Conservation (phyloP, 2,797 vertebrate species). For the Gobionotothen gibberifrons region DNA sequence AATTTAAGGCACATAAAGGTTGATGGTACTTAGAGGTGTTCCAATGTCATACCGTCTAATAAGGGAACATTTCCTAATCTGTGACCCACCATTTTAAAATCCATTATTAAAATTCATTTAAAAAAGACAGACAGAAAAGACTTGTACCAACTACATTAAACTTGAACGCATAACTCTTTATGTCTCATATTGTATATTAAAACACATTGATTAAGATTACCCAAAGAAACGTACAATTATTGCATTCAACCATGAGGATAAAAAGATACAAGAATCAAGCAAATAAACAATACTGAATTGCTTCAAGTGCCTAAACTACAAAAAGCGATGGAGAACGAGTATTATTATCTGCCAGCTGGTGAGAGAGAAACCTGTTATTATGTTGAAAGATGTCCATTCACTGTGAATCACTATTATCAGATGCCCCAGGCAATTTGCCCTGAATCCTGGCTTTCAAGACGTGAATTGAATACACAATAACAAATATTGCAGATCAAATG, state of each 20-base stretch:
- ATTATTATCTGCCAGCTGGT: slow-evolving; percentile 43
- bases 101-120: neutral
- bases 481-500: slow-evolving; percentile 20
- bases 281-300: neutral
- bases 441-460: slow-evolving; percentile 24
- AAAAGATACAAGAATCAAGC: neutral
- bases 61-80: neutral
- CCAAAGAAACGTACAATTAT: neutral
- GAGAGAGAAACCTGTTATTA: slow-evolving; percentile 43
- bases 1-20: neutral
- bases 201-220: neutral
- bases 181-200: neutral
- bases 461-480: slow-evolving; percentile 3
- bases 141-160: neutral
- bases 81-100: neutral
- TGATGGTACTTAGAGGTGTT: neutral
- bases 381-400: slow-evolving; percentile 31
- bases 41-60: neutral
- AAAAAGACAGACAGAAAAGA: neutral
- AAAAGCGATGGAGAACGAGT: neutral
- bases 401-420: slow-evolving; percentile 36
- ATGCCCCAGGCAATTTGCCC: slow-evolving; percentile 20
- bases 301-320: neutral
- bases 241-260: neutral
- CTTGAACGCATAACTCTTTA: neutral